Percentiles rank a stretch among this genome's conserved stretches.
These are phyloP conservation scores for Idaea aversata DNA, from an alignment of 2,888 invertebrate species.

Conservation along the genomic window DNA sequence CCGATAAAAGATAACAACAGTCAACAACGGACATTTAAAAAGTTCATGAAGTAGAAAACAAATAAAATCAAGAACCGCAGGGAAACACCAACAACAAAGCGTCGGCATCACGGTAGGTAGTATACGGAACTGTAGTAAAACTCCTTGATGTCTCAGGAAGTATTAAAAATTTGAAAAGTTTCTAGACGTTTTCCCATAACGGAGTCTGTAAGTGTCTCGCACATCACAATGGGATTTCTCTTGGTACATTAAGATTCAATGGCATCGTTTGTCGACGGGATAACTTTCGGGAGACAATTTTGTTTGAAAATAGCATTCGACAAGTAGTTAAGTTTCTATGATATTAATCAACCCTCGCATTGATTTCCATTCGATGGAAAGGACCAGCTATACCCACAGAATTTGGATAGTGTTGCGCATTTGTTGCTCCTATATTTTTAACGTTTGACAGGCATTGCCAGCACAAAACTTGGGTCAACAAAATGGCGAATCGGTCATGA, in stretches of 20 bases:
- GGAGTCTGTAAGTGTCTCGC: slow-evolving; percentile 8
- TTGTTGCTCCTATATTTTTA: too few relatives aligned
- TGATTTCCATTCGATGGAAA: too few relatives aligned
- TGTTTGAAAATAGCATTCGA: neutral
- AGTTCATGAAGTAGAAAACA: neutral
- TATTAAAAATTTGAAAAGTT: slow-evolving; percentile 26
- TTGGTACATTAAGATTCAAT: neutral
- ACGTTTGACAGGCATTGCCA: too few relatives aligned
- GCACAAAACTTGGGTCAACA: too few relatives aligned
- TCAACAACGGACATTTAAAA: neutral
- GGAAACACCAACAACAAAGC: neutral
- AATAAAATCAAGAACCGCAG: slow-evolving; percentile 1
- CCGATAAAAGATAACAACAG: neutral
- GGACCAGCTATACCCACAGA: too few relatives aligned
- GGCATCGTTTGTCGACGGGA: neutral
- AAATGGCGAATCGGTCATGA: too few relatives aligned
- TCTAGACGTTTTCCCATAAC: slow-evolving; percentile 21
- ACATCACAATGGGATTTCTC: neutral
- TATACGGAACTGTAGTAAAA: slow-evolving; percentile 20
- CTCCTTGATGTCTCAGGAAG: slow-evolving; percentile 20
- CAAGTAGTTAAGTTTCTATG: neutral
- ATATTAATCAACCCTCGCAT: neutral
- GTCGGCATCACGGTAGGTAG: neutral
- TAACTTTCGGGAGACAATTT: neutral
- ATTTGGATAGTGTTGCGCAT: too few relatives aligned